phyloP scores from a whole-genome alignment of 2,797 vertebrate genomes.

The Sebastes steindachneri region DNA sequence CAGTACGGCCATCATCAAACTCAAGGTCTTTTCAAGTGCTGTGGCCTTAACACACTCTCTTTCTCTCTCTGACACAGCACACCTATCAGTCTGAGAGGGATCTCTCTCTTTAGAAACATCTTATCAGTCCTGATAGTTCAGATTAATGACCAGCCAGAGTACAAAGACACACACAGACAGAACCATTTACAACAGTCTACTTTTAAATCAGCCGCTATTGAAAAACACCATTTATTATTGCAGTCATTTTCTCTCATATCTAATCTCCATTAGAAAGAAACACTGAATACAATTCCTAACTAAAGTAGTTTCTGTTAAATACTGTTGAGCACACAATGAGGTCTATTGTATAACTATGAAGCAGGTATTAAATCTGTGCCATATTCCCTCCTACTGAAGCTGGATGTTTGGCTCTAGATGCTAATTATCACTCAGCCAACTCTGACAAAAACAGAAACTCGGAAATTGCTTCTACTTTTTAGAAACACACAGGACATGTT shows the following conservation, averaged over 20 bases:
- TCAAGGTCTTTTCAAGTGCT: conserved; percentile 63
- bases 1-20: conserved; percentile 58
- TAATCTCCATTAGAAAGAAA: conserved; percentile 28
- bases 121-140: conserved; percentile 68
- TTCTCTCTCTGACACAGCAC: not conserved
- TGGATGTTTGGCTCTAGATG: not conserved
- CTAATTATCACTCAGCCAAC: not conserved
- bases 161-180: conserved; percentile 69
- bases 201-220: conserved; percentile 52
- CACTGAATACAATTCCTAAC: conserved; percentile 1
- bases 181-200: conserved; percentile 55
- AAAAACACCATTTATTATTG: conserved; percentile 48
- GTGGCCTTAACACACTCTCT: conserved; percentile 5
- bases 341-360: conserved; percentile 5
- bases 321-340: conserved; percentile 8
- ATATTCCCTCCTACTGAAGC: not conserved
- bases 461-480: not conserved
- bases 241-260: conserved; percentile 31
- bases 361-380: not conserved
- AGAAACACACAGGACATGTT: not conserved
- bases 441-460: not conserved
- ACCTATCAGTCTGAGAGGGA: conserved; percentile 34
- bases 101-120: conserved; percentile 59
- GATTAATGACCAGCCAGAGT: conserved; percentile 74
- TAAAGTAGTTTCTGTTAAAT: conserved; percentile 9